Evolutionary conservation across 2,888 invertebrate species (phyloP), one percentile per base, ranked within the genome.

Genomic region (Deroplatys truncata): DNA sequence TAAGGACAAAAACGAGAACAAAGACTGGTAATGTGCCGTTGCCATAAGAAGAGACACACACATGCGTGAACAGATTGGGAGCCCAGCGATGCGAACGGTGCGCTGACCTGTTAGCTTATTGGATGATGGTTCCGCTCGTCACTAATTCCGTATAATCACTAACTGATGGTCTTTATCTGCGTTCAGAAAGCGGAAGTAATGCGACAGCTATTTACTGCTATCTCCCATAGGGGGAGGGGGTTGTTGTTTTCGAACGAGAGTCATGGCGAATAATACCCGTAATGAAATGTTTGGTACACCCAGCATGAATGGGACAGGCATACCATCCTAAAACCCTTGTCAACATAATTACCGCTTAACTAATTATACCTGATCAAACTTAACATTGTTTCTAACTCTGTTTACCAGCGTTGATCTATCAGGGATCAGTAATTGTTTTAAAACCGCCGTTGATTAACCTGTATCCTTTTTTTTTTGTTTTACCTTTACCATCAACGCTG

Each of bases 101-200:
- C 85, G 49, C 49, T 85, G 85, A 86, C 86, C 86, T 82, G 86
- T 56, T 72, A 86, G 86, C 82, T 82, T 86, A 86, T 86, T 56
- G 86, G 86, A 86, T 86, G 72, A 86, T 86, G 82, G 56, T 86
- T 56, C 43, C 56, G 35, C 29, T 82, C 28, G 56, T 49, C 85
- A 85, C 28, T 85, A 28, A 85, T 49, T 85, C 28, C n/a, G 85
- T 85, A 85, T 49, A 49, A 85, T 85, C 49, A 85, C 49, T 49
- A 43, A 28, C 85, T 85, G 49, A 85, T 85, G 85, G 85, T 85
- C 85, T 49, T 85, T 85, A 49, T 85, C 28, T 85, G 85, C 20
- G 85, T 85, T 85, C 85, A 85, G 85, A 85, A 85, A 85, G 85
- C 85, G 49, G 56, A 28, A 49, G 85, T 85, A 85, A 85, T 85